phyloP scores from a whole-genome alignment of 2,113 vertebrate species.

The Pholis gunnellus region DNA sequence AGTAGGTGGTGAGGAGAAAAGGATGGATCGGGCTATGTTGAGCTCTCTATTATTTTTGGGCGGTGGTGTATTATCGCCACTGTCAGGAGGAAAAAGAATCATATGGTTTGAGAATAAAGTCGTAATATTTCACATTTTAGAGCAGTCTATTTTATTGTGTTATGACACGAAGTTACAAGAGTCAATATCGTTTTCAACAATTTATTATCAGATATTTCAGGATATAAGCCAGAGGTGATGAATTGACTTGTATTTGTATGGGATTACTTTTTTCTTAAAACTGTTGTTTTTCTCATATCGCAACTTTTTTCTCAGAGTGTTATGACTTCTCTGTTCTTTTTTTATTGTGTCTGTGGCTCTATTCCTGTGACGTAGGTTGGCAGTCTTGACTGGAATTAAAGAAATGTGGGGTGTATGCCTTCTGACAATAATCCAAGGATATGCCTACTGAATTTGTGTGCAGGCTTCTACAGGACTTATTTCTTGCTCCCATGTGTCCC shows the following conservation, averaged over 20 bases:
- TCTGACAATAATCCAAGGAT: background rate
- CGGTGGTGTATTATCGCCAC: background rate
- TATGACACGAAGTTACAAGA: too few relatives aligned
- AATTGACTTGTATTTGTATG: background rate
- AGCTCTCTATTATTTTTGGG: background rate
- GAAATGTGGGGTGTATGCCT: background rate
- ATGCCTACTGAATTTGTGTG: background rate
- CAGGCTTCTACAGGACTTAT: background rate
- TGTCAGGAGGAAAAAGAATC: too few relatives aligned
- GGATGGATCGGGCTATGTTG: background rate
- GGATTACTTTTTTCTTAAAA: too few relatives aligned
- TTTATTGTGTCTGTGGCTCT: background rate
- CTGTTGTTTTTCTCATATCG: background rate
- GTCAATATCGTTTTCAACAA: too few relatives aligned
- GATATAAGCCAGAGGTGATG: background rate
- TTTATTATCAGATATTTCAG: background rate
- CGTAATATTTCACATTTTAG: too few relatives aligned
- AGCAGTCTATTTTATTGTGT: background rate
- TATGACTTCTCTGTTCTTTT: background rate
- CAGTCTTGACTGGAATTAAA: background rate
- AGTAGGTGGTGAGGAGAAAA: background rate
- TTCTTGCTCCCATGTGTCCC: conserved; percentile 1
- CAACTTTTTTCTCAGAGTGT: background rate
- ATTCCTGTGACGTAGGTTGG: background rate
- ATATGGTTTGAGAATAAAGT: background rate